These are phyloP conservation scores for Coregonus sp. DNA, from an alignment of 2,797 vertebrate genomes.

Conservation along the genomic window DNA sequence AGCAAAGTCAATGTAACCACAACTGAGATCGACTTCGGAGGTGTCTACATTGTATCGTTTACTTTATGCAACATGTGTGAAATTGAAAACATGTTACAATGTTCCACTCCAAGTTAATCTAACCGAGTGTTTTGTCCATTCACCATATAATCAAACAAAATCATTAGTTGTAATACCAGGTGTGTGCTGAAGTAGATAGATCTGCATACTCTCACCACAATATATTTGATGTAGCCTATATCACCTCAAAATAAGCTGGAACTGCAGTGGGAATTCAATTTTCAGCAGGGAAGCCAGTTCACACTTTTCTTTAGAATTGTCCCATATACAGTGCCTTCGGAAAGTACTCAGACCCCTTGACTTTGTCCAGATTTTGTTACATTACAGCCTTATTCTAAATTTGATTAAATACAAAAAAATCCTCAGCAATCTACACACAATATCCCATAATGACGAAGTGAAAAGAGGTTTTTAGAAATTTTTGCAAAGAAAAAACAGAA, in stretches of 20 bases:
- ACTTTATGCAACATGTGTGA: too few species aligned
- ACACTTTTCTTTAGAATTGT: neutral
- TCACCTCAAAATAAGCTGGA: constrained; percentile 21
- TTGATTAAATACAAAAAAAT: too few species aligned
- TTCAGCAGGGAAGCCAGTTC: constrained; percentile 39
- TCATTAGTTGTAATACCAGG: neutral
- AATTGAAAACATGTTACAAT: neutral
- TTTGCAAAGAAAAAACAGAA: too few species aligned
- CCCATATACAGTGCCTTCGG: too few species aligned
- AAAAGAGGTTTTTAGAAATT: too few species aligned
- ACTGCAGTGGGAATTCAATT: constrained; percentile 41
- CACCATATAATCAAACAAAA: neutral
- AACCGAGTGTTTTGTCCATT: neutral
- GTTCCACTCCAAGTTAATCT: neutral
- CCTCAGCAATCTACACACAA: too few species aligned
- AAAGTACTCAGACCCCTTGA: too few species aligned
- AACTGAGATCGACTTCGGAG: neutral
- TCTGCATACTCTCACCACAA: neutral
- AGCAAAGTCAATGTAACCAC: neutral
- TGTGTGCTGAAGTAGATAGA: neutral
- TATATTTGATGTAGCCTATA: neutral
- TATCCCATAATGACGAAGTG: too few species aligned
- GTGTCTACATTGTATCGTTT: neutral
- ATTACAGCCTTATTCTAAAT: too few species aligned
- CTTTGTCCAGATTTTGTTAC: too few species aligned